Evolutionary conservation across 37 sponge, comb jelly and placozoan species (phyloP).

Genomic region (Bolinopsis microptera): DNA sequence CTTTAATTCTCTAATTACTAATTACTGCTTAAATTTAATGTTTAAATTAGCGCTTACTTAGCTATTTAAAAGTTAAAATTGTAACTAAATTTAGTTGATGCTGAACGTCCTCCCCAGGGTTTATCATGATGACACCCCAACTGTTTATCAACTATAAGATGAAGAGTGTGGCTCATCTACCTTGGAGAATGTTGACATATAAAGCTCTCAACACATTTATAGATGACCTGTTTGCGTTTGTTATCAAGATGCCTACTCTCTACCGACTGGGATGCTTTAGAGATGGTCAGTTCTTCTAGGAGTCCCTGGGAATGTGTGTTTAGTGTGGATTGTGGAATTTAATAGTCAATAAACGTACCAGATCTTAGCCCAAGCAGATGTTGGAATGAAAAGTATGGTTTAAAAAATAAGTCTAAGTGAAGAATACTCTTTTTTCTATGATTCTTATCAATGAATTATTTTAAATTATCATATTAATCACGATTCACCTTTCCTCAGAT

Average conservation of each 20-base stretch:
- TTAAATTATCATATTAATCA: no score
- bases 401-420: not conserved
- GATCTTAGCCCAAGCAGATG: no score
- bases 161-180: conserved; percentile 98
- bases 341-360: no score
- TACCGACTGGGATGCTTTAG: conserved; percentile 96
- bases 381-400: not conserved
- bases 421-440: not conserved
- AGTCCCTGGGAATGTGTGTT: no score
- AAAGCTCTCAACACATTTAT: conserved; percentile 99
- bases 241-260: conserved; percentile 98
- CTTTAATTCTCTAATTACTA: no score
- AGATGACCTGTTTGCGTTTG: conserved; percentile 99
- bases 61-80: no score
- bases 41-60: no score
- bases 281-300: conserved; percentile 95
- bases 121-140: conserved; percentile 99
- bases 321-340: no score
- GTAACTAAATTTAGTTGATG: no score
- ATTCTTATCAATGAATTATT: no score
- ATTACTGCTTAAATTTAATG: no score
- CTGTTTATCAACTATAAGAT: conserved; percentile 99
- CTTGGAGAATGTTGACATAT: conserved; percentile 99
- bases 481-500: conserved; percentile 78
- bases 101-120: no score